Evolutionary conservation across 2,113 vertebrate genomes (phyloP).

Genomic region (Campylorhamphus procurvoides): DNA sequence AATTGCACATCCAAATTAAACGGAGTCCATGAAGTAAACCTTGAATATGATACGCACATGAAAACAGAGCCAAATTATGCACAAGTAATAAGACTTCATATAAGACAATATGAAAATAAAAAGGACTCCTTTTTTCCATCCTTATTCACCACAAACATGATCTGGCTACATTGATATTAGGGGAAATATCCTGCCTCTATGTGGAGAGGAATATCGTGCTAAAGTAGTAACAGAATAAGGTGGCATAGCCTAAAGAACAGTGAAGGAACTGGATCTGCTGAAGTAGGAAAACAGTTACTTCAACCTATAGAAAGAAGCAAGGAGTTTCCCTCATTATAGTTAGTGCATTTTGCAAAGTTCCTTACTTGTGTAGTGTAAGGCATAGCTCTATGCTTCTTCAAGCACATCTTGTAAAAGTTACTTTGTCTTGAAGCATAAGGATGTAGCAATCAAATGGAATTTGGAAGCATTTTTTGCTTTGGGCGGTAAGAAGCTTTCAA

Average conservation of each 20-base stretch:
- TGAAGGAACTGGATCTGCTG: not conserved
- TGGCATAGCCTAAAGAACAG: not conserved
- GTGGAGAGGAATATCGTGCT: not conserved
- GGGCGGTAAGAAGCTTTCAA: not conserved
- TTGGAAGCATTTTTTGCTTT: not conserved
- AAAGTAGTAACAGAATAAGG: not conserved
- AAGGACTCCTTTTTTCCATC: not conserved
- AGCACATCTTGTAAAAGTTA: not conserved
- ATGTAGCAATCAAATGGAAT: slow-evolving; percentile 20
- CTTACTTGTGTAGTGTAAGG: not conserved
- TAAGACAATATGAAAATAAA: not conserved
- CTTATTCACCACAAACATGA: not conserved
- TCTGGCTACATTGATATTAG: not conserved
- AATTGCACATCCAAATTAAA: not conserved
- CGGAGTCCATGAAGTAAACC: not conserved
- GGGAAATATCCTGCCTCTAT: not conserved
- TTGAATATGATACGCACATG: not conserved
- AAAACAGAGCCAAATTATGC: not conserved
- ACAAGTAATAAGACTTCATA: not conserved
- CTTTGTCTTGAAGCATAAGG: not conserved
- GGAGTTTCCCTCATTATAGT: not conserved
- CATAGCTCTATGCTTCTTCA: not conserved
- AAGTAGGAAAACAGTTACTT: not conserved
- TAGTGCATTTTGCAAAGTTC: not conserved
- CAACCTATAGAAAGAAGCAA: not conserved